Evolutionary conservation across 2,888 invertebrate species (phyloP).

Genomic region (Hydrotaea diabolus): DNA sequence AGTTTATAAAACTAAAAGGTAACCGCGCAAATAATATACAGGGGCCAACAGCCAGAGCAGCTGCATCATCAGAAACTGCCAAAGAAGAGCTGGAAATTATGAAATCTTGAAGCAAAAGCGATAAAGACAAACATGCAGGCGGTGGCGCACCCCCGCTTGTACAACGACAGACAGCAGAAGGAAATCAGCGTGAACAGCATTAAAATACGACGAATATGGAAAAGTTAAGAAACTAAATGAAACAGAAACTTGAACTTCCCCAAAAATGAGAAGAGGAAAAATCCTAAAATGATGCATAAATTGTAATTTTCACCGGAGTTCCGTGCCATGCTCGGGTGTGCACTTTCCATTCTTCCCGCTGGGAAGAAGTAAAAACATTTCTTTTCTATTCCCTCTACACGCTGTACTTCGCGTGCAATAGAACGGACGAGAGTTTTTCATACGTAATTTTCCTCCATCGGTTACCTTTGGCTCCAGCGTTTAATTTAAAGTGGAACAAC

Average conservation of each 20-base stretch:
- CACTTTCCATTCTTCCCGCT: not conserved
- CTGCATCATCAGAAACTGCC: constrained; percentile 3
- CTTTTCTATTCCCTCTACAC: constrained; percentile 42
- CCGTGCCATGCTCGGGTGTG: not conserved
- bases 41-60: not conserved
- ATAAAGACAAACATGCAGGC: constrained; percentile 26
- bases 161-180: not conserved
- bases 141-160: not conserved
- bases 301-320: constrained; percentile 46
- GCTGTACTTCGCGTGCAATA: too few species aligned
- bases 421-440: too few species aligned
- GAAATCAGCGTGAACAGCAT: constrained; percentile 37
- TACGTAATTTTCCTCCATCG: not conserved
- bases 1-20: constrained; percentile 72
- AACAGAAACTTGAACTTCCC: constrained; percentile 32
- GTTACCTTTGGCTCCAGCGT: constrained; percentile 21
- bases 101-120: constrained; percentile 42
- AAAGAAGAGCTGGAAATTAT: constrained; percentile 26
- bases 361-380: constrained; percentile 25
- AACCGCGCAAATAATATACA: constrained; percentile 41
- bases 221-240: constrained; percentile 43
- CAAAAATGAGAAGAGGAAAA: constrained; percentile 15
- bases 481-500: constrained; percentile 60
- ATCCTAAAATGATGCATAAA: constrained; percentile 56
- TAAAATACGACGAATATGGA: constrained; percentile 27